phyloP scores from a whole-genome alignment of 2,113 vertebrate species.

The Murina feae region DNA sequence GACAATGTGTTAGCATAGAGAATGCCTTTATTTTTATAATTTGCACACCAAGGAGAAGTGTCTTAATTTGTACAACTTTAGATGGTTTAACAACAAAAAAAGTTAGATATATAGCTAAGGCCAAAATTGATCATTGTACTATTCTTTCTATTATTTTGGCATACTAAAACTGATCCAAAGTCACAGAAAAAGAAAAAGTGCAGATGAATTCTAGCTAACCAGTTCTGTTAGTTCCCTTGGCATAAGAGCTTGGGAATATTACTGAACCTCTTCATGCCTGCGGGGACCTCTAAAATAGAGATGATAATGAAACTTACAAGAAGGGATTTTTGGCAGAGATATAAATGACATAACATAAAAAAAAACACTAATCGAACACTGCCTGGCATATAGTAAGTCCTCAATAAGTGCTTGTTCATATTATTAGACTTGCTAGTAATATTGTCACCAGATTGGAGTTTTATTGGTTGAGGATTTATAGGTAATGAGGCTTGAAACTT shows the following conservation, averaged over 20 bases:
- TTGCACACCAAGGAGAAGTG: neutral
- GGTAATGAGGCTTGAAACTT: conserved; percentile 4
- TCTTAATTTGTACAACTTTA: neutral
- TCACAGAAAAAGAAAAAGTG: neutral
- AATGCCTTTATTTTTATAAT: neutral
- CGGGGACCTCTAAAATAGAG: neutral
- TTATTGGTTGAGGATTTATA: conserved; percentile 42
- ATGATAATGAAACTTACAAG: neutral
- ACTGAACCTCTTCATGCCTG: neutral
- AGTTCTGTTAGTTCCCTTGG: neutral
- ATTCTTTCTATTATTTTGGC: neutral
- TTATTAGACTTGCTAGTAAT: conserved; percentile 26
- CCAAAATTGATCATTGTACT: neutral
- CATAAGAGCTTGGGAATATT: neutral
- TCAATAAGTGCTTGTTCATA: neutral
- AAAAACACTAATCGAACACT: neutral
- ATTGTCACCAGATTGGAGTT: neutral
- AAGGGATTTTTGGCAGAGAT: neutral
- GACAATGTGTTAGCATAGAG: neutral
- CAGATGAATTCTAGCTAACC: neutral
- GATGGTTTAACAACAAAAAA: neutral
- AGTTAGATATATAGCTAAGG: neutral
- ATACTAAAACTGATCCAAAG: neutral
- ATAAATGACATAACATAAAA: neutral
- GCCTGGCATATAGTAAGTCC: neutral